Evolutionary conservation across 2,797 vertebrate species (phyloP), one percentile per base, ranked within the genome.

Genomic region (Hoplostethus atlanticus): DNA sequence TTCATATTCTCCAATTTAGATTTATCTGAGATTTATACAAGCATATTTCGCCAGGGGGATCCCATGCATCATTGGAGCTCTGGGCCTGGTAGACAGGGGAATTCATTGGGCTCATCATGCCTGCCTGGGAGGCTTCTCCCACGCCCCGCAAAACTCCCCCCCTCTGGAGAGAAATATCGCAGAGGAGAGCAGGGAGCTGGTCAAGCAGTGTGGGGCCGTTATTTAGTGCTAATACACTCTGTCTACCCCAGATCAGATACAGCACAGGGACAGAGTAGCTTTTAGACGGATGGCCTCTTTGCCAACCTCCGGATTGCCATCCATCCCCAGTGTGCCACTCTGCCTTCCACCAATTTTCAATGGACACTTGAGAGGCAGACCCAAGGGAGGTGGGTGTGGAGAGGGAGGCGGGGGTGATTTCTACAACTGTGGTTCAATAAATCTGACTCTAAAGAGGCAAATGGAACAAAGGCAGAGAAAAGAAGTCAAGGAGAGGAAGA

Each of bases 181-280:
- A 85, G 77, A 79, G 76, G 74, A 85, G 85, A 84, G 68, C 81
- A 83, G 79, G 72, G 84, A 88, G 85, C 84, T 88, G 87, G 88
- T 87, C 84, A 87, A 88, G 84, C 89, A 79, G 63, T 84, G 79
- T 86, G 83, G 57, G 88, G 79, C 81, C 79, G 88, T 93, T 92
- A 90, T 88, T 92, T 85, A 89, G 90, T 76, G 65, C 90, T 92
- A 93, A 93, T 91, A 92, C 89, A 87, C 85, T 87, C 89, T 90
- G 92, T 93, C 92, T 93, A 83, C 74, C 83, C 79, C 79, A 86
- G 84, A 92, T 94, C 90, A 92, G 87, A 92, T 91, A 92, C 66
- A 71, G 85, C 86, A 83, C 87, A 92, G 91, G 91, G 90, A 93
- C 89, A 85, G 86, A 85, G 84, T 76, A 89, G 69, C 84, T 83